Evolutionary conservation across 2,113 vertebrate species (phyloP).

Genomic region (Pardalotus punctatus): DNA sequence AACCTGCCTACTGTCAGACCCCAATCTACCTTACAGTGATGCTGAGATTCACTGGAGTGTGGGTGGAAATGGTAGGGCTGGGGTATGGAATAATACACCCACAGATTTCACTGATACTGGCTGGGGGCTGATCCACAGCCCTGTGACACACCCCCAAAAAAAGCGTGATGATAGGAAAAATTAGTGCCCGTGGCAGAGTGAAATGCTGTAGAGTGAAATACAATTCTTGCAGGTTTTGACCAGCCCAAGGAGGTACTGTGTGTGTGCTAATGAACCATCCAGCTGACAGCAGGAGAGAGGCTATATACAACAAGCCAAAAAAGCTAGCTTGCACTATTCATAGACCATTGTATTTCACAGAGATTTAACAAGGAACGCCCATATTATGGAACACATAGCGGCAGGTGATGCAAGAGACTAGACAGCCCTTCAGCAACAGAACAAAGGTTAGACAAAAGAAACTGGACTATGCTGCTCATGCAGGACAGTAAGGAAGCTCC

Average conservation of each 20-base stretch:
- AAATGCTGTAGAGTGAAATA: neutral
- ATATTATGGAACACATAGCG: neutral
- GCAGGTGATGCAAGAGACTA: neutral
- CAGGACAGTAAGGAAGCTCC: neutral
- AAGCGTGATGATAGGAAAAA: accelerated
- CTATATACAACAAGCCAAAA: neutral
- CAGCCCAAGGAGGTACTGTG: neutral
- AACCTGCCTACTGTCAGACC: neutral
- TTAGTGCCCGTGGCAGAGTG: neutral
- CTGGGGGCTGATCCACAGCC: neutral
- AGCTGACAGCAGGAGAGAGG: neutral
- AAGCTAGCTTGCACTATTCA: neutral
- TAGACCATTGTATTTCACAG: neutral
- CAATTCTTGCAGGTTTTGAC: neutral
- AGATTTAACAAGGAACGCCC: neutral
- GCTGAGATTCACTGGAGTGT: neutral
- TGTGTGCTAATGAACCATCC: neutral
- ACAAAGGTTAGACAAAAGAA: neutral
- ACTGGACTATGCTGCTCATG: accelerated
- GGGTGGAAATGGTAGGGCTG: neutral
- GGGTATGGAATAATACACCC: neutral
- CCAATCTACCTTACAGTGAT: neutral
- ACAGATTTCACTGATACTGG: neutral
- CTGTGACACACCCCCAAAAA: neutral
- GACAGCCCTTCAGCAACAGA: neutral